A percentile compares a stretch with the other conserved stretches of the same genome.
Conservation (phyloP, 2,888 invertebrate species). For the Odontocolon sp. region DNA sequence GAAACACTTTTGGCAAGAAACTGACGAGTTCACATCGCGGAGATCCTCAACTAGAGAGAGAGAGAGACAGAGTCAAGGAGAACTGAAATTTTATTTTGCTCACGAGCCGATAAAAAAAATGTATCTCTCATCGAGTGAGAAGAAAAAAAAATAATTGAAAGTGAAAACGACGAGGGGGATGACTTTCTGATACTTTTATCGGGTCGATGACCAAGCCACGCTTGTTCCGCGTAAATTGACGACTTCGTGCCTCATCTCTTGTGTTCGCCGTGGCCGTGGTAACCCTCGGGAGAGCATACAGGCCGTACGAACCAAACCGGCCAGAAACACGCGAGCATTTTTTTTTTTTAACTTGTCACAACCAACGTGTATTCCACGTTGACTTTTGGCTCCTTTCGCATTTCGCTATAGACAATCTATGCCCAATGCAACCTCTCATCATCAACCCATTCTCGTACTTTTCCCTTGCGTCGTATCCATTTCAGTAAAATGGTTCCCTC, state of each 20-base stretch:
- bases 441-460: neutral
- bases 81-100: neutral
- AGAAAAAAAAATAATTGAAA: neutral
- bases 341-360: constrained; percentile 28
- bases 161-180: neutral
- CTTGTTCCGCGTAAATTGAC: constrained; percentile 64
- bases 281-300: constrained; percentile 2
- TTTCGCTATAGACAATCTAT: constrained; percentile 16
- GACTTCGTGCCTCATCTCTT: constrained; percentile 67
- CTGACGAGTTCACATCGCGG: too few species aligned
- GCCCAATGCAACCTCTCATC: constrained; percentile 19
- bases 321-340: constrained; percentile 41
- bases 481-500: constrained; percentile 21
- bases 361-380: neutral
- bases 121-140: too few species aligned
- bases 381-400: constrained; percentile 40
- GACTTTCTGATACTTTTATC: constrained; percentile 53
- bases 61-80: too few species aligned
- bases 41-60: too few species aligned
- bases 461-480: neutral
- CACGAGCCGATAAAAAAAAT: too few species aligned
- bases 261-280: constrained; percentile 21
- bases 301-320: constrained; percentile 26
- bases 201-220: constrained; percentile 41
- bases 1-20: too few species aligned